Evolutionary conservation across 2,113 vertebrate species (phyloP).

Genomic region (Corythornis cristatus): DNA sequence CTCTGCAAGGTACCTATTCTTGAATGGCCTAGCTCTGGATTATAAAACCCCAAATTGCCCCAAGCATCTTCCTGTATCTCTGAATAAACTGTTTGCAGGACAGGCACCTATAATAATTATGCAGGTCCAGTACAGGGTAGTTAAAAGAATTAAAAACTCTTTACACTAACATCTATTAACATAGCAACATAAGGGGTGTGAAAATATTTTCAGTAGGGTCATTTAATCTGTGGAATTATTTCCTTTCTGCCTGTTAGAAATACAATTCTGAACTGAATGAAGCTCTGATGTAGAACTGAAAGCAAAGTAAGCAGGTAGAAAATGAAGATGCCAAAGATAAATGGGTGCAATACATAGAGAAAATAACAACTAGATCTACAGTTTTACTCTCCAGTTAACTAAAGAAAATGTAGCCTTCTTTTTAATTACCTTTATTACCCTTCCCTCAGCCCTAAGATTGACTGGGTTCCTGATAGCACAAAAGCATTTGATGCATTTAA

Average conservation of each 20-base stretch:
- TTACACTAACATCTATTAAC: conserved; percentile 26
- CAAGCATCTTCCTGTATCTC: background rate
- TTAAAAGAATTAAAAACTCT: conserved; percentile 1
- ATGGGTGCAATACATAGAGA: background rate
- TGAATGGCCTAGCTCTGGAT: background rate
- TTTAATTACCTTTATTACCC: background rate
- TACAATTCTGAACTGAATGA: conserved; percentile 9
- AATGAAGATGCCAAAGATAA: background rate
- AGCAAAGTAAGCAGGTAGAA: conserved; percentile 18
- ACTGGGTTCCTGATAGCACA: background rate
- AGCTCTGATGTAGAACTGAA: background rate
- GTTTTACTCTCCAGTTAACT: background rate
- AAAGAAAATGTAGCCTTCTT: background rate
- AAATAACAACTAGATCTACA: background rate
- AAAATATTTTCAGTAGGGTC: conserved; percentile 49
- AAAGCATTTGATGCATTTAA: background rate
- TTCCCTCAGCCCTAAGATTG: background rate
- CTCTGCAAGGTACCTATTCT: background rate
- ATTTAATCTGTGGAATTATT: conserved; percentile 42
- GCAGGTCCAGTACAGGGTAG: background rate
- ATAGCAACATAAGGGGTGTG: background rate
- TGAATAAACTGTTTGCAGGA: background rate
- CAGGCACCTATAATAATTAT: background rate
- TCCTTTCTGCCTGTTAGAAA: conserved; percentile 41
- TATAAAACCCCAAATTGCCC: background rate